These are phyloP conservation scores for Unio delphinus DNA, from an alignment of 2,888 invertebrate species.

Conservation along the genomic window DNA sequence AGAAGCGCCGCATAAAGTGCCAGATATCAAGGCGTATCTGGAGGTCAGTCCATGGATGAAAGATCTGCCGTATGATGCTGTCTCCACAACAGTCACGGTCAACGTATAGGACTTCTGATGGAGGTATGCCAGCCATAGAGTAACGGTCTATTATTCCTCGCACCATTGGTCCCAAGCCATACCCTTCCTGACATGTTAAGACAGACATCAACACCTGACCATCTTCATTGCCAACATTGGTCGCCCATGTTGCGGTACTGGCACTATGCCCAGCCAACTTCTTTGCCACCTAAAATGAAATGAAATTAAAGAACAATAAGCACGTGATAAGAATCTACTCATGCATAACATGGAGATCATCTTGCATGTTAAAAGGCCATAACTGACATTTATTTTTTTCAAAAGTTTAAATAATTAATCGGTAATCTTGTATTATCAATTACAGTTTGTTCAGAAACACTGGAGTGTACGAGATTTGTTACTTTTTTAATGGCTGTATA, in stretches of 20 bases:
- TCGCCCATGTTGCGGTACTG: slow-evolving; percentile 28
- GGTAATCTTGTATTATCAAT: too few species aligned
- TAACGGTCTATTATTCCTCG: slow-evolving; percentile 31
- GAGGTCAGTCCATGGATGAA: slow-evolving; percentile 25
- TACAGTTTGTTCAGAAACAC: too few species aligned
- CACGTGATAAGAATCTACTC: too few species aligned
- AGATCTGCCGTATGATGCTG: slow-evolving; percentile 6
- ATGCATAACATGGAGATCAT: too few species aligned
- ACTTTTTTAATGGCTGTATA: background rate
- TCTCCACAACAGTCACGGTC: slow-evolving; percentile 49
- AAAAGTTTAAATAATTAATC: too few species aligned
- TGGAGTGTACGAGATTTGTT: slow-evolving; percentile 1
- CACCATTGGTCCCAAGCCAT: slow-evolving; percentile 28
- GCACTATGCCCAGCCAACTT: slow-evolving; percentile 19
- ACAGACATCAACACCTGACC: slow-evolving; percentile 42
- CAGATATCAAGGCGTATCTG: slow-evolving; percentile 40
- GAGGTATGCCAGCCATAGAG: slow-evolving; percentile 18
- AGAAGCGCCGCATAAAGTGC: slow-evolving; percentile 45
- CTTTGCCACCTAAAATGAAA: slow-evolving; percentile 3
- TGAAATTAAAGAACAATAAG: background rate
- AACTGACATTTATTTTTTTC: too few species aligned
- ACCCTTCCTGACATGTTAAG: slow-evolving; percentile 33
- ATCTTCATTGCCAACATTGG: slow-evolving; percentile 43
- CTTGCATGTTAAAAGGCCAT: too few species aligned
- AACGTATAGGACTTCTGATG: slow-evolving; percentile 44